Percentiles rank a stretch among this genome's conserved stretches.
Conservation (phyloP, 2,797 vertebrate species). For the Anguilla megastoma region DNA sequence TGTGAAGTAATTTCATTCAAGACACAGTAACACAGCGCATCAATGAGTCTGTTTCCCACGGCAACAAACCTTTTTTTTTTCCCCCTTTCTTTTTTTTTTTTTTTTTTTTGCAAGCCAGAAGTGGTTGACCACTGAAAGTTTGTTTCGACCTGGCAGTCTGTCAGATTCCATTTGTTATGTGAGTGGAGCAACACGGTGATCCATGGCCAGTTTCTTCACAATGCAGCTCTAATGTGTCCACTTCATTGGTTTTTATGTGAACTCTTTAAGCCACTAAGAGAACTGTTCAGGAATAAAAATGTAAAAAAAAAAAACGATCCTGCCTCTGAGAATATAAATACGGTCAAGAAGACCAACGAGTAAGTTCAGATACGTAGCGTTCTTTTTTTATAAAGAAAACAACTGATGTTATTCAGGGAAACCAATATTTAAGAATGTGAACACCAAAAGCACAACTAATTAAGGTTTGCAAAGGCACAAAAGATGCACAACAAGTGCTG, state of each 20-base stretch:
- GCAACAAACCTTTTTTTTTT: not conserved
- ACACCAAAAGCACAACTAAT: conserved; percentile 27
- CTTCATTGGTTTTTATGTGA: conserved; percentile 27
- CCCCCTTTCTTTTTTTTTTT: too few species aligned
- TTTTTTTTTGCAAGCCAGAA: not conserved
- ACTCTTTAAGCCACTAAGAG: conserved; percentile 15
- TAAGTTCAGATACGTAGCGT: not conserved
- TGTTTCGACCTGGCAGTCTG: not conserved
- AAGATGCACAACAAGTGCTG: not conserved
- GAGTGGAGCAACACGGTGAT: not conserved
- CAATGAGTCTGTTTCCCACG: conserved; percentile 19
- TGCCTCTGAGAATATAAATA: not conserved
- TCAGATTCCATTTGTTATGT: not conserved
- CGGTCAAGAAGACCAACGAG: not conserved
- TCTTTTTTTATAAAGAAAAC: not conserved
- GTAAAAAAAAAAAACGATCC: too few species aligned
- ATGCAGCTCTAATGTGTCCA: not conserved
- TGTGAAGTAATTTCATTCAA: conserved; percentile 23
- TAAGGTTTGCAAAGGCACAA: conserved; percentile 19
- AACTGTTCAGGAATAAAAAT: conserved; percentile 3
- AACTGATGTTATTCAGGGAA: not conserved
- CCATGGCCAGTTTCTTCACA: not conserved
- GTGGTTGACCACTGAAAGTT: conserved; percentile 10
- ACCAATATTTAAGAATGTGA: not conserved
- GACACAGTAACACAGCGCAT: conserved; percentile 6